These are phyloP conservation scores for Digitonthophagus gazella DNA, from an alignment of 2,888 invertebrate genomes.

Conservation along the genomic window DNA sequence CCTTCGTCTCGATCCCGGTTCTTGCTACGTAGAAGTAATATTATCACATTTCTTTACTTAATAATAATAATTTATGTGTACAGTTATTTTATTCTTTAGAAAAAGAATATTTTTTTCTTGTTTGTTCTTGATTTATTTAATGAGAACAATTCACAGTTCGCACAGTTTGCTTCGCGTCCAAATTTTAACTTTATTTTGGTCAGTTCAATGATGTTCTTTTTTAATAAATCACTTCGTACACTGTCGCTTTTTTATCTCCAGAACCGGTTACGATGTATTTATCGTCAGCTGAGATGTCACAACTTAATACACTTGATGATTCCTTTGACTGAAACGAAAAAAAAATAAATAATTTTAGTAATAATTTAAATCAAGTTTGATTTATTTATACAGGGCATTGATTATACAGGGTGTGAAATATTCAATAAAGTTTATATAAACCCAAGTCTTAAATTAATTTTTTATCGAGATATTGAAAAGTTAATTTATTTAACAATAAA, in stretches of 20 bases:
- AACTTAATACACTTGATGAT: conserved; percentile 95
- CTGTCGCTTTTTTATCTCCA: conserved; percentile 96
- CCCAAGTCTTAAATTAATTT: too few relatives aligned
- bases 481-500: too few relatives aligned
- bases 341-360: conserved; percentile 20
- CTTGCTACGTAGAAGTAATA: conserved; percentile 28
- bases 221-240: conserved; percentile 93
- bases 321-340: conserved; percentile 78
- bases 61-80: conserved; percentile 22
- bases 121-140: not conserved
- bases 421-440: too few relatives aligned
- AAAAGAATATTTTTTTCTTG: not conserved
- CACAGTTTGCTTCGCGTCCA: not conserved
- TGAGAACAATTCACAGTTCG: too few relatives aligned
- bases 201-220: conserved; percentile 19
- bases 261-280: conserved; percentile 98
- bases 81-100: not conserved
- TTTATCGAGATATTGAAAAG: too few relatives aligned
- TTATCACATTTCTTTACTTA: conserved; percentile 33
- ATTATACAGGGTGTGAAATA: too few relatives aligned
- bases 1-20: conserved; percentile 13
- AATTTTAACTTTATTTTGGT: conserved; percentile 18
- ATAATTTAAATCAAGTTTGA: conserved; percentile 1
- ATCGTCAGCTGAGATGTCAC: conserved; percentile 97
- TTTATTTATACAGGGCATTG: too few relatives aligned